Evolutionary conservation across 2,113 vertebrate genomes (phyloP).

Genomic region (Bolborhynchus lineola): DNA sequence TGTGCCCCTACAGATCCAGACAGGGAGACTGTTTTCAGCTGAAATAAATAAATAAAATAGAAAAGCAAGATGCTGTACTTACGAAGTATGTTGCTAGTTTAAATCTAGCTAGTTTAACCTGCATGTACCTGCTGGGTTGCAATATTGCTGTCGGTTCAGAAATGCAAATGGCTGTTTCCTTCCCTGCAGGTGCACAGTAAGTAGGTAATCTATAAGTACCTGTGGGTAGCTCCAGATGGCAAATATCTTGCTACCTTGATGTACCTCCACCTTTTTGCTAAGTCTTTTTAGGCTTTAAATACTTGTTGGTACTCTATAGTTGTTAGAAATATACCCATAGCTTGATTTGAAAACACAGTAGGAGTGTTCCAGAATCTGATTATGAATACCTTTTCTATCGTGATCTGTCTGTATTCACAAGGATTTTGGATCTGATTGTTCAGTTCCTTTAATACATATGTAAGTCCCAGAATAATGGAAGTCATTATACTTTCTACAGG

Average conservation of each 20-base stretch:
- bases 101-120: background rate
- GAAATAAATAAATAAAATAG: background rate
- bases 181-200: background rate
- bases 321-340: background rate
- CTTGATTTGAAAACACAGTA: background rate
- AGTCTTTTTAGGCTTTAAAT: background rate
- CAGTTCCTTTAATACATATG: background rate
- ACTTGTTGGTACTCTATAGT: background rate
- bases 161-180: background rate
- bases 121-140: background rate
- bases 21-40: background rate
- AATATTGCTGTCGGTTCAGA: conserved; percentile 4
- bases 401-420: background rate
- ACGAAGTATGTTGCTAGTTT: background rate
- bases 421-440: background rate
- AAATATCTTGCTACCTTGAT: background rate
- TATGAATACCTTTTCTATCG: background rate
- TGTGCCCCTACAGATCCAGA: background rate
- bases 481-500: background rate
- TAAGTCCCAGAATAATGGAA: background rate
- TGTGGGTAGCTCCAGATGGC: conserved; percentile 23
- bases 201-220: background rate
- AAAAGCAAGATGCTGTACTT: background rate
- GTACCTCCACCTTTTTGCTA: background rate
- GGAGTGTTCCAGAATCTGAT: background rate